Base-by-base conservation (phyloP, 2,113 vertebrate species). In the Antechinus flavipes region DNA sequence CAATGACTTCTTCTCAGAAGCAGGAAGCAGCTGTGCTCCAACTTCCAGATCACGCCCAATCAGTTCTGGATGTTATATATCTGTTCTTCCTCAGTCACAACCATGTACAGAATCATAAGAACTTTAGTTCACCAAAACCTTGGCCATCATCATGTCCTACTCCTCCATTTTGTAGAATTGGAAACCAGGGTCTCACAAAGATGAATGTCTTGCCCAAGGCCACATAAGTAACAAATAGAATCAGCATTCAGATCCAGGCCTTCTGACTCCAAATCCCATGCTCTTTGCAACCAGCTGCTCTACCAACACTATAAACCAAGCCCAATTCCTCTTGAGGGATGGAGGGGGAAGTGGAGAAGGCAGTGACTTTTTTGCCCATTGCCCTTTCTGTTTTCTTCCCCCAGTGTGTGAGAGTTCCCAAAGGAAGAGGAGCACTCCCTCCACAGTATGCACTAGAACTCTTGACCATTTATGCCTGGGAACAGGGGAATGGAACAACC, bases 391-490 rank as follows among this genome's bases (percentile, higher is more conserved):
- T 50, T n/a, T 9, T 89, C 7, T 0, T 42, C 5, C 90, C 76
- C 26, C 92, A 97, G 96, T 96, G 68, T 56, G 90, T 90, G 46
- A 76, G 27, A 93, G 25, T 54, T 26, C 54, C 92, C 46, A 8
- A 50, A 1, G 26, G 47, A 0, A 56, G 11, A 8, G 96, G 97
- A 35, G 54, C 95, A 1, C 94, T 97, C 30, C 97, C 98, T 8
- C 97, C 97, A 0, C 94, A 98, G 93, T 97, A 98, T 0, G 97
- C 97, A 8, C 96, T 98, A 52, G 97, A 98, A 50, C 97, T 98
- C n/a, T 97, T 98, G 76, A 68, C 97, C 0, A 96, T 98, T 58
- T 96, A 98, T 0, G 96, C 97, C 52, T 98, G 98, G 98, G 98
- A 98, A 92, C 47, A 95, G 42, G 95, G 94, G 0, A 0, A 94